Evolutionary conservation across 2,797 vertebrate species (phyloP).

Genomic region (Sebastiscus albofasciatus): DNA sequence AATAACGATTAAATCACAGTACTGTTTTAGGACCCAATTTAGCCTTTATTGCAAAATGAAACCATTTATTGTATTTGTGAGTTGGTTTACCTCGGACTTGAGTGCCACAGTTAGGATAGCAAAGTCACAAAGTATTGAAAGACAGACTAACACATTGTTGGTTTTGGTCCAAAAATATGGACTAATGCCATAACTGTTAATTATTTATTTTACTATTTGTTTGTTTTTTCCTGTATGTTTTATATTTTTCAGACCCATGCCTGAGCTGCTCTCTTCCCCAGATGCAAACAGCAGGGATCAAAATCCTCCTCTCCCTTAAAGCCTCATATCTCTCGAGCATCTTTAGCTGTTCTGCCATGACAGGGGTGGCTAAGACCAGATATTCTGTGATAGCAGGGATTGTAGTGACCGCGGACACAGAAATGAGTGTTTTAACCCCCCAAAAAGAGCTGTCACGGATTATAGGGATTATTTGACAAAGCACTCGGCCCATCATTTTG

Average conservation of each 20-base stretch:
- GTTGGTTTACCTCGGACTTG: neutral
- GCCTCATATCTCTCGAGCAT: neutral
- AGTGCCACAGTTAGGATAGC: neutral
- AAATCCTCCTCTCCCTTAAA: neutral
- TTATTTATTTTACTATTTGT: neutral
- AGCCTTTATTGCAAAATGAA: neutral
- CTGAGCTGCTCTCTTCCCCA: neutral
- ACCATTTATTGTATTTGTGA: neutral
- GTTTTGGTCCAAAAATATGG: neutral
- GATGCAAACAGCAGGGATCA: conserved; percentile 15
- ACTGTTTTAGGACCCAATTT: neutral
- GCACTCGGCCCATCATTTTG: conserved; percentile 42
- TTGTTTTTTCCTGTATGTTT: neutral
- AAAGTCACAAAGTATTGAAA: neutral
- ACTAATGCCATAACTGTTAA: neutral
- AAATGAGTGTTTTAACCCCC: conserved; percentile 22
- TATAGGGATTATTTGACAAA: conserved; percentile 65
- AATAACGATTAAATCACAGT: neutral
- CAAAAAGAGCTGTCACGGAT: conserved; percentile 55
- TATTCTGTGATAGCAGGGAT: conserved; percentile 30
- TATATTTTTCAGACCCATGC: neutral
- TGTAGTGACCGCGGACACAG: conserved; percentile 10
- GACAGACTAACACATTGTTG: neutral
- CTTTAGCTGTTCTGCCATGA: conserved; percentile 14
- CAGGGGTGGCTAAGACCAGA: neutral